Conservation (phyloP, 2,797 vertebrate genomes). For the Onychomys arenicola region DNA sequence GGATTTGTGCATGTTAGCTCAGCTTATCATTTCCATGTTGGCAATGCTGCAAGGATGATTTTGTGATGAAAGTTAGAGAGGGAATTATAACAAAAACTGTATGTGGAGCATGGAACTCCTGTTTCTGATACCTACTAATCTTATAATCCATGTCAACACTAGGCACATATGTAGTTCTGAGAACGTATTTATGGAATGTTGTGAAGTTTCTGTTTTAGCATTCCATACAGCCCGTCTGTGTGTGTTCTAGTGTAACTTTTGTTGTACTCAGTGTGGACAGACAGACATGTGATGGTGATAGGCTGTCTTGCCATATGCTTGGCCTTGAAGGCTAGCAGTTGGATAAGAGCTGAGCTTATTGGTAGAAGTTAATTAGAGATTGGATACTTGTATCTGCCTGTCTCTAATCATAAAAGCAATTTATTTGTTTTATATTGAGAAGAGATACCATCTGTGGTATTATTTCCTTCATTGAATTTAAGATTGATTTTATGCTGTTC, state of each 20-base stretch:
- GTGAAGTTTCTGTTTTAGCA: background rate
- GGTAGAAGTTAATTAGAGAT: constrained; percentile 47
- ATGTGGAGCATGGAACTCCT: background rate
- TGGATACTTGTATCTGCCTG: constrained; percentile 64
- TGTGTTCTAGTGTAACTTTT: background rate
- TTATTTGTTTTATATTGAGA: constrained; percentile 76
- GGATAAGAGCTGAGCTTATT: background rate
- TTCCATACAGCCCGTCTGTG: fast-evolving
- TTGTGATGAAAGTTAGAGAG: background rate
- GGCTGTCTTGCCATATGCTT: background rate
- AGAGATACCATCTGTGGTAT: constrained; percentile 72
- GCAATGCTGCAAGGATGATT: background rate
- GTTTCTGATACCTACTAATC: background rate
- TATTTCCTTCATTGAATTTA: constrained; percentile 78
- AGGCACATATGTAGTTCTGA: background rate
- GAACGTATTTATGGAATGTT: background rate
- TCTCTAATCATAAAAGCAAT: constrained; percentile 81
- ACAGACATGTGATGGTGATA: background rate
- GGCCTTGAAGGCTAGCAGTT: background rate
- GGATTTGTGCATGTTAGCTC: background rate
- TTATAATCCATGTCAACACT: background rate
- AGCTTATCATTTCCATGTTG: background rate
- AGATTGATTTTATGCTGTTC: constrained; percentile 78
- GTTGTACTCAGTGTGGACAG: background rate
- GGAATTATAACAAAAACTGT: background rate